phyloP scores from a whole-genome alignment of 2,113 vertebrate genomes.

The Rhinogobius similis region DNA sequence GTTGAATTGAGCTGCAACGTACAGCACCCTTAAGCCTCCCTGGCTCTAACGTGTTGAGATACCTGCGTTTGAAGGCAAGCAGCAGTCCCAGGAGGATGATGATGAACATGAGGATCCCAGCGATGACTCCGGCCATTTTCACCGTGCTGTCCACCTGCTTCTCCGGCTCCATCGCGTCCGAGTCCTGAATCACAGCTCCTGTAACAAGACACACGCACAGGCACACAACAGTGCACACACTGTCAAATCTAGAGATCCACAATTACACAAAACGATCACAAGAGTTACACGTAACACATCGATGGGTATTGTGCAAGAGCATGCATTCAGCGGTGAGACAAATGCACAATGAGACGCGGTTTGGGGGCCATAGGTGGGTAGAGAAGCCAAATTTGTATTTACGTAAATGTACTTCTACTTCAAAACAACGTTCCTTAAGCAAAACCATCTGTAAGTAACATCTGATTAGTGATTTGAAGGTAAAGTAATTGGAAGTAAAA shows the following conservation, averaged over 20 bases:
- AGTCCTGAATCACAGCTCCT: slow-evolving; percentile 96
- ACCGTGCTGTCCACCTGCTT: slow-evolving; percentile 94
- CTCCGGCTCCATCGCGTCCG: slow-evolving; percentile 93
- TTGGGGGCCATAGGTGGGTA: neutral
- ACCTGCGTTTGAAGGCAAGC: slow-evolving; percentile 98
- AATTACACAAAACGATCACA: neutral
- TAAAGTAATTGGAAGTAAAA: too few relatives aligned
- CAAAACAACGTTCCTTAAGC: too few relatives aligned
- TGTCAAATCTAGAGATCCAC: slow-evolving; percentile 28
- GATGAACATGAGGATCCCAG: slow-evolving; percentile 95
- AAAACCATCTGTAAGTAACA: too few relatives aligned
- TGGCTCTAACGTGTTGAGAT: slow-evolving; percentile 11
- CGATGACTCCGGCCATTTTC: slow-evolving; percentile 95
- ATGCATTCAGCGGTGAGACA: neutral
- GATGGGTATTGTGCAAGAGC: neutral
- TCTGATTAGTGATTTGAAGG: too few relatives aligned
- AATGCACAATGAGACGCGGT: neutral
- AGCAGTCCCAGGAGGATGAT: slow-evolving; percentile 94
- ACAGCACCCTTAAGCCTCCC: slow-evolving; percentile 14
- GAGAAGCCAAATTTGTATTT: too few relatives aligned
- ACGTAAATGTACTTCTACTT: too few relatives aligned
- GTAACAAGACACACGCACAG: slow-evolving; percentile 31
- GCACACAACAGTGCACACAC: slow-evolving; percentile 34
- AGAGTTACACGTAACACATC: neutral
- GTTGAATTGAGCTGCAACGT: slow-evolving; percentile 6